A percentile compares a stretch with the other conserved stretches of the same genome.
These are phyloP conservation scores for Hyles lineata DNA, from an alignment of 2,888 invertebrate species.

Conservation along the genomic window DNA sequence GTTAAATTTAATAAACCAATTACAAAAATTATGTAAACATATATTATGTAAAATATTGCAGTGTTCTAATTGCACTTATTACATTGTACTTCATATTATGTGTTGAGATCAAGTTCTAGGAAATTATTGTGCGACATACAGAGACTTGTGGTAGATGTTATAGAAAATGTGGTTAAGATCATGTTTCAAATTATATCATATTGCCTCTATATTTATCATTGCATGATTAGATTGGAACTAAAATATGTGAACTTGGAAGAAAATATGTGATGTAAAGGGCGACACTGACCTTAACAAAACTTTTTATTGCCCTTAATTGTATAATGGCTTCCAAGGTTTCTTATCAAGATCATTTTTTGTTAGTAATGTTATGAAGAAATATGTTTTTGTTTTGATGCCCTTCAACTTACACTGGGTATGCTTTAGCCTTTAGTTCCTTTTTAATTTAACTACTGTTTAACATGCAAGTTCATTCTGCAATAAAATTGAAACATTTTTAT, in stretches of 20 bases:
- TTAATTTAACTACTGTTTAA: background rate
- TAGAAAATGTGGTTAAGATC: constrained; percentile 29
- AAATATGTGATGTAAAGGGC: background rate
- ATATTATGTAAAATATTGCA: background rate
- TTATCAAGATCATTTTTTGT: constrained; percentile 2
- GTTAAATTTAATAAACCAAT: background rate
- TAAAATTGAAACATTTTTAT: background rate
- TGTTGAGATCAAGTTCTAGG: constrained; percentile 36
- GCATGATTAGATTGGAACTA: background rate
- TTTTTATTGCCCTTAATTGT: constrained; percentile 1
- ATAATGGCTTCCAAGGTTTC: background rate
- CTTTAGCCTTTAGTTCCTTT: constrained; percentile 11
- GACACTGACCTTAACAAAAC: background rate
- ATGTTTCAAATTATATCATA: constrained; percentile 23
- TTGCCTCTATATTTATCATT: constrained; percentile 1
- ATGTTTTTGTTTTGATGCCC: background rate
- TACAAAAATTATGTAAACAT: background rate
- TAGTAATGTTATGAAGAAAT: background rate
- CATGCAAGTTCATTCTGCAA: background rate
- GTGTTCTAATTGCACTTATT: constrained; percentile 14
- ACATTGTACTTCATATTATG: constrained; percentile 24
- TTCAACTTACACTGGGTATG: background rate
- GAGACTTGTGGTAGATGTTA: constrained; percentile 11
- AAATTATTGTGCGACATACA: constrained; percentile 31
- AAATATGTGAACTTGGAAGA: background rate